Percentiles rank a stretch among this genome's conserved stretches.
Conservation (phyloP, 1,140 invertebrate genomes). For the Trichonephila clavata region DNA sequence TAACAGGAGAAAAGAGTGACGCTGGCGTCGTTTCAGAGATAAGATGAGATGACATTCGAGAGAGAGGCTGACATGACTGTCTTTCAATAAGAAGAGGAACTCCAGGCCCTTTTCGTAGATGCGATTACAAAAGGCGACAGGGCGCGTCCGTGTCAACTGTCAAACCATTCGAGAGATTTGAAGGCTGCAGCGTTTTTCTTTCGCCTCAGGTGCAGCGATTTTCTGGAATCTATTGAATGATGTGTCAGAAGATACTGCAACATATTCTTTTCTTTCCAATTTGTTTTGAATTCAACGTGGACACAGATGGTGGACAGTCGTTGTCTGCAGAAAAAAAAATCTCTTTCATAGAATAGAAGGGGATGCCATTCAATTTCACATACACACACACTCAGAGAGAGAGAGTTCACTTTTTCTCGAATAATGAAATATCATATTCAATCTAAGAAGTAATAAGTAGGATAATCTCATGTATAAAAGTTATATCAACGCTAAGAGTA, state of each 20-base stretch:
- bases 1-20: neutral
- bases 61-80: neutral
- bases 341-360: neutral
- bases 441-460: too few species aligned
- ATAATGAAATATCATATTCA: neutral
- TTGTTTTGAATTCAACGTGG: neutral
- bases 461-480: too few species aligned
- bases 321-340: neutral
- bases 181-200: slow-evolving; percentile 17
- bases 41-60: neutral
- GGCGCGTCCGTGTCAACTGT: slow-evolving; percentile 41
- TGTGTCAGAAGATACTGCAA: neutral
- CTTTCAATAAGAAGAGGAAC: neutral
- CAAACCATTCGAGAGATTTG: slow-evolving; percentile 45
- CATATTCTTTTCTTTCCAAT: slow-evolving; percentile 6
- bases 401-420: too few species aligned
- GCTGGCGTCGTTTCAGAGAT: neutral
- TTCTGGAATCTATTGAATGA: slow-evolving; percentile 8
- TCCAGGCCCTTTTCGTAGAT: slow-evolving; percentile 10
- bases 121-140: slow-evolving; percentile 54
- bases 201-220: slow-evolving; percentile 18
- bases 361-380: too few species aligned
- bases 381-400: too few species aligned
- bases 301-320: neutral
- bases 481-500: too few species aligned